These are phyloP conservation scores for Alectoris magna DNA, from an alignment of 2,797 vertebrate species.

Conservation along the genomic window DNA sequence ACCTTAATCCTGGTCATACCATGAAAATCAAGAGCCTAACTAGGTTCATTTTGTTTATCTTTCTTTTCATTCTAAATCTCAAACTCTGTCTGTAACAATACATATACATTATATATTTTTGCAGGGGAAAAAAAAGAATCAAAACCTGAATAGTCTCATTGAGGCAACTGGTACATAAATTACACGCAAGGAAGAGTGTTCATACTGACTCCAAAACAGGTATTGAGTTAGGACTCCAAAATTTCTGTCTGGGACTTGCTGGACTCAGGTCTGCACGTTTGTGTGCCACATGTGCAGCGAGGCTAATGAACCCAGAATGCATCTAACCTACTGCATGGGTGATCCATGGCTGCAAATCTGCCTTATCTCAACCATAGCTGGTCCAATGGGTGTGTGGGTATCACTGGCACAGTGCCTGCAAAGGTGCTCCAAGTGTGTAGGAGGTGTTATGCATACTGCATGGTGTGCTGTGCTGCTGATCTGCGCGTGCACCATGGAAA, in stretches of 20 bases:
- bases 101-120: not conserved
- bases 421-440: not conserved
- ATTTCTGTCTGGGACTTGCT: not conserved
- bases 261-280: not conserved
- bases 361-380: not conserved
- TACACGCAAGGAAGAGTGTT: not conserved
- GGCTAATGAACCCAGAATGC: not conserved
- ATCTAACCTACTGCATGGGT: not conserved
- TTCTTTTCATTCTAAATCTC: not conserved
- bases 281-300: not conserved
- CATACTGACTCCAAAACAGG: not conserved
- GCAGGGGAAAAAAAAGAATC: not conserved
- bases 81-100: not conserved
- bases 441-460: not conserved
- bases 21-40: not conserved
- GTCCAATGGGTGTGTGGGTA: accelerated
- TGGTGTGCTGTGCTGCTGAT: not conserved
- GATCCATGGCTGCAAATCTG: not conserved
- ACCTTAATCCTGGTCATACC: not conserved
- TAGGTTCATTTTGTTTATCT: not conserved
- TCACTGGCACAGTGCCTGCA: accelerated
- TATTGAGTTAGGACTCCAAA: not conserved
- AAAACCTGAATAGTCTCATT: not conserved
- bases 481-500: not conserved
- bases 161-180: not conserved